Evolutionary conservation across 2,113 vertebrate genomes (phyloP), one percentile per base, ranked within the genome.

Genomic region (Sterna hirundo): DNA sequence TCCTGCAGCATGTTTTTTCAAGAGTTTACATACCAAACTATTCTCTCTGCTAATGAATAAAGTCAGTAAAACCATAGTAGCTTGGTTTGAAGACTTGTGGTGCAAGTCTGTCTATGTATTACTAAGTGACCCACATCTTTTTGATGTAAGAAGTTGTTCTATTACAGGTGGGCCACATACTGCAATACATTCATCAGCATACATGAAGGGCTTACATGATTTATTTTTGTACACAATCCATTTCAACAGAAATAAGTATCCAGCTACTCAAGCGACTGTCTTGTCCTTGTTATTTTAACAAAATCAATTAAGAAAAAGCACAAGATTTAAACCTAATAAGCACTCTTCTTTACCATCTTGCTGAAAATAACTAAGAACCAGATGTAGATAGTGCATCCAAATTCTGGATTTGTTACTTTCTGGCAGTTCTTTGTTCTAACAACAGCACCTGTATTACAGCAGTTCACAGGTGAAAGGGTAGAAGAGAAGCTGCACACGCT

Each of bases 351-450:
- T 3, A 9, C 7, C 20, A 90, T 21, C 34, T 93, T 17, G 54
- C 95, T 7, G 15, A 21, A 11, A 47, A 8, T 15, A 70, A 44
- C 9, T 9, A 13, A 20, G 60, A 89, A 7, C 15, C 44, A 46
- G 15, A 42, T 7, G 4, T 5, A 76, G 32, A 23, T 8, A 66
- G 23, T 3, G 10, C 60, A 38, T 12, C 17, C 9, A 66, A 96
- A 18, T 96, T 95, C n/a, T 96, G 89, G 81, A 52, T 74, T 49
- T 97, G 94, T 61, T 97, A 97, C 38, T 54, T 89, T 26, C 94
- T 96, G 40, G 94, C 93, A 49, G 49, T 86, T 86, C 75, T 98
- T 44, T 91, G 83, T 9, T 98, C 70, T 81, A 98, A 92, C n/a
- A 97, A 40, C 38, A 15, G 51, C 18, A 32, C 78, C 16, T 52